These are phyloP conservation scores for Dicerorhinus sumatrensis DNA, from an alignment of 2,113 vertebrate species.

Conservation along the genomic window DNA sequence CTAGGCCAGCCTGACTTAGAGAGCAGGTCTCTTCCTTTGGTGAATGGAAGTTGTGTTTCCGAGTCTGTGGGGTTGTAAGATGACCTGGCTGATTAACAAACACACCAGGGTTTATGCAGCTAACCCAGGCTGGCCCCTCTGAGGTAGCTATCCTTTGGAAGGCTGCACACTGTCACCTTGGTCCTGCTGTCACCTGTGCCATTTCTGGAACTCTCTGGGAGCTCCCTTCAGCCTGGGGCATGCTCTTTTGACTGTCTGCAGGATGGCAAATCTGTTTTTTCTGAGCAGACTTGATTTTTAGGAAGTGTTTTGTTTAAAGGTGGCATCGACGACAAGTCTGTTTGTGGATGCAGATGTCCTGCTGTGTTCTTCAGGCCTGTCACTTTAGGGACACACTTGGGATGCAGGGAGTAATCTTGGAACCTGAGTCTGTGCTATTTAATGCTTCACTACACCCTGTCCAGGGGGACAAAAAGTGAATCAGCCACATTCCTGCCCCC, in stretches of 20 bases:
- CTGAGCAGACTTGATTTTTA: neutral
- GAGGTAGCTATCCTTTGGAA: neutral
- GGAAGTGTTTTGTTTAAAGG: constrained; percentile 3
- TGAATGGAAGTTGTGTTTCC: neutral
- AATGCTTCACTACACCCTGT: neutral
- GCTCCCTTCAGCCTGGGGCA: neutral
- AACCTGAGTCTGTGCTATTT: neutral
- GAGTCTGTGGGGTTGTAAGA: neutral
- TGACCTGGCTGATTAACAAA: neutral
- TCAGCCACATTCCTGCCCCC: neutral
- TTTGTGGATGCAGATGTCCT: neutral
- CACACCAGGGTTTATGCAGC: neutral
- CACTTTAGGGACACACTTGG: neutral
- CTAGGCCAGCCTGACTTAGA: neutral
- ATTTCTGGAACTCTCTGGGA: neutral
- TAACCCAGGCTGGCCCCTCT: no score
- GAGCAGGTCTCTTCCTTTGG: neutral
- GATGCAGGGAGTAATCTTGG: neutral
- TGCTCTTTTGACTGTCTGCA: neutral
- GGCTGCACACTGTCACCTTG: neutral
- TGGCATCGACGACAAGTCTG: neutral
- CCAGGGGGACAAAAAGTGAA: neutral
- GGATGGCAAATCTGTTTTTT: neutral
- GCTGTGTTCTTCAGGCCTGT: neutral
- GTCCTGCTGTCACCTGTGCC: neutral